Evolutionary conservation across 2,888 invertebrate genomes (phyloP).

Genomic region (Branchellion lobata): DNA sequence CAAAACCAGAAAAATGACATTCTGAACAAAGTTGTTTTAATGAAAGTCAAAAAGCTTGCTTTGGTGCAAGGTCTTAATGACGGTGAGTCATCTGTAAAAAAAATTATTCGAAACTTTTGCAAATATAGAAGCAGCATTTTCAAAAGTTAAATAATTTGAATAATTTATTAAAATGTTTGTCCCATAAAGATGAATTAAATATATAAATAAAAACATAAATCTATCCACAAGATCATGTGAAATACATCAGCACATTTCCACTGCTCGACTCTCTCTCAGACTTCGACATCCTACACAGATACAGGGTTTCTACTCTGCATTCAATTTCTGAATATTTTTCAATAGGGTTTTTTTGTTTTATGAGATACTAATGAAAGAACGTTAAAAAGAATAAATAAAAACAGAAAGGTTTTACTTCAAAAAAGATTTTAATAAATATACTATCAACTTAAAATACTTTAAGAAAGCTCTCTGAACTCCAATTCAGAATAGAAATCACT

Average conservation of each 20-base stretch:
- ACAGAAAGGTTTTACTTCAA: no score
- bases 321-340: background rate
- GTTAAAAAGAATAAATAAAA: background rate
- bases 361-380: background rate
- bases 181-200: background rate
- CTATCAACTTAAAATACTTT: background rate
- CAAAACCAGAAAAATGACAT: conserved; percentile 72
- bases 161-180: conserved; percentile 4
- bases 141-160: no score
- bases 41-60: conserved; percentile 83
- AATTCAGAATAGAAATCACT: no score
- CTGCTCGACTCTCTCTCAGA: conserved; percentile 45
- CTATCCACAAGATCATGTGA: conserved; percentile 47
- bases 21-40: conserved; percentile 79
- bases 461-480: background rate
- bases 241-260: conserved; percentile 45
- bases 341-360: no score
- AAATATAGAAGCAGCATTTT: no score
- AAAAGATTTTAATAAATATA: background rate
- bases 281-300: conserved; percentile 47
- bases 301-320: conserved; percentile 43
- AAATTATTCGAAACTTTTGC: conserved; percentile 32
- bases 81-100: conserved; percentile 57
- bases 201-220: background rate
- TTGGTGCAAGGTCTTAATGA: conserved; percentile 91